Conservation (phyloP, 37 sponge, comb jelly and placozoan species). For the Cliona cf. orientalis region DNA sequence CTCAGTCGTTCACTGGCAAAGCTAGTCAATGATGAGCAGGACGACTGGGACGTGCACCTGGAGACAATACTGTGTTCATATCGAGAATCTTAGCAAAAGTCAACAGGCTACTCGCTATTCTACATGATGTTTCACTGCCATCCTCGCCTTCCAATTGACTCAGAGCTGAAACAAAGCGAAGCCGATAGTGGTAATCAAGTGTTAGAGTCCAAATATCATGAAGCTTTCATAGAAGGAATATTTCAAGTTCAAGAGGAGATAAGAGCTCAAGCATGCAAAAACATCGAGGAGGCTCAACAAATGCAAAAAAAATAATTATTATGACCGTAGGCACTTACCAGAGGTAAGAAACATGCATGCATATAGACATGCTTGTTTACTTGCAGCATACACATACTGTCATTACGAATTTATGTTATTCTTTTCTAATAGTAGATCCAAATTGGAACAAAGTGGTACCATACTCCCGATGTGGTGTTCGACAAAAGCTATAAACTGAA, state of each 20-base stretch:
- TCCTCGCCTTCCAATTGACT: conserved; percentile 15
- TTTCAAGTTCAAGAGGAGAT: neutral
- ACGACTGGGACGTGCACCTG: conserved; percentile 49
- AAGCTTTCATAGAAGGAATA: neutral
- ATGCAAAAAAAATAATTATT: conserved; percentile 23
- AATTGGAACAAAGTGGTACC: neutral
- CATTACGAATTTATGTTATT: neutral
- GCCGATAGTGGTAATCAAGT: neutral
- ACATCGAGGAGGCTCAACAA: conserved; percentile 20
- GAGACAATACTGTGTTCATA: conserved; percentile 45
- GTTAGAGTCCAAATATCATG: neutral
- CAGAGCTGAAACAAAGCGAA: neutral
- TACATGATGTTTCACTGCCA: conserved; percentile 26
- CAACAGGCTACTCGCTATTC: conserved; percentile 42
- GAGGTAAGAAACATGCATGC: neutral
- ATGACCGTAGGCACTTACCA: neutral
- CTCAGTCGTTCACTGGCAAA: conserved; percentile 27
- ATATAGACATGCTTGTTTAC: conserved; percentile 5
- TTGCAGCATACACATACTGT: neutral
- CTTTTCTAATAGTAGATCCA: neutral
- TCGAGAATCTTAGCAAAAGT: conserved; percentile 23
- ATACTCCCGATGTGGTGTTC: too few relatives aligned
- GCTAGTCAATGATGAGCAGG: conserved; percentile 32
- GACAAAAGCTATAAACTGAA: too few relatives aligned
- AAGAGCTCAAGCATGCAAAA: neutral